phyloP scores from a whole-genome alignment of 2,797 vertebrate species.

The Malurus leucopterus region DNA sequence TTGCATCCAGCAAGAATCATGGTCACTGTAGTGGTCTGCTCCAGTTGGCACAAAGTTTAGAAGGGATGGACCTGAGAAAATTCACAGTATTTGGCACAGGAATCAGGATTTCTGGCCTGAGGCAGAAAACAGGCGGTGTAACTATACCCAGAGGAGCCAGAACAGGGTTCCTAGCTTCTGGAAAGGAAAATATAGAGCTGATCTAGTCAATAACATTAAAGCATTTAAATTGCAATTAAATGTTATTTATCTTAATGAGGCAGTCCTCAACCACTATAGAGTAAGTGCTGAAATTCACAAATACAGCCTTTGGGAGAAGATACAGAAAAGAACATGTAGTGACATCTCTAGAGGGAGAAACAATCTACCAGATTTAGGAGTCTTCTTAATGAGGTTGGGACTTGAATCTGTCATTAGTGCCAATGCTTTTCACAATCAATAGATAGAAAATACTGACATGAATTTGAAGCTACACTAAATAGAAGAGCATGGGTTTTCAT shows the following conservation, averaged over 20 bases:
- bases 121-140: neutral
- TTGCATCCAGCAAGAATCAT: neutral
- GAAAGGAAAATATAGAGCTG: neutral
- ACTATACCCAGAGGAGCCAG: neutral
- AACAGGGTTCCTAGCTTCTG: neutral
- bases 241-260: neutral
- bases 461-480: neutral
- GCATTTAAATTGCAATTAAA: slow-evolving; percentile 6
- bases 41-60: neutral
- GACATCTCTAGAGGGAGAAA: neutral
- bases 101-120: neutral
- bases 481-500: neutral
- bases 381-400: neutral
- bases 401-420: neutral
- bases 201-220: neutral
- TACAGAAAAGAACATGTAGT: neutral
- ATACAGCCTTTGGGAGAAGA: neutral
- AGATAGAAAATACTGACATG: neutral
- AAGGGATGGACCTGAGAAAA: neutral
- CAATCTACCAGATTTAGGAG: neutral
- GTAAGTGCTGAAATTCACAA: neutral
- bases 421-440: neutral
- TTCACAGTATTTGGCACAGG: neutral
- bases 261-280: neutral
- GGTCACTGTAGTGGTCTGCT: neutral